These are phyloP conservation scores for Tetanocera ferruginea DNA, from an alignment of 2,888 invertebrate genomes.

Conservation along the genomic window DNA sequence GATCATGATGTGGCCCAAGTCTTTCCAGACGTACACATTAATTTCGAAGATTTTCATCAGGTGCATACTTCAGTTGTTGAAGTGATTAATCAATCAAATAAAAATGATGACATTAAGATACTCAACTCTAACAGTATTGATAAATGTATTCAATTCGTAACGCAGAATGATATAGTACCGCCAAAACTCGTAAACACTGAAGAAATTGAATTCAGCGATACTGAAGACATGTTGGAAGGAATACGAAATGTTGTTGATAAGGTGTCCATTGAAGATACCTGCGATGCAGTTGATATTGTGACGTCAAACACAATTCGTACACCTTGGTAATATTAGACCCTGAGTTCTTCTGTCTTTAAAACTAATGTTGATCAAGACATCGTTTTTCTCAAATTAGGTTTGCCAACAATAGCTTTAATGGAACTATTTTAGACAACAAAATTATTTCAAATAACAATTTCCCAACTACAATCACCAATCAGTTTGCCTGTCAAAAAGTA, in stretches of 20 bases:
- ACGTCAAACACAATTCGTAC: slow-evolving; percentile 58
- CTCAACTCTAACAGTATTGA: slow-evolving; percentile 41
- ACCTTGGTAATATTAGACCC: slow-evolving; percentile 57
- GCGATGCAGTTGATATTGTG: slow-evolving; percentile 65
- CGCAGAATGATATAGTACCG: slow-evolving; percentile 19
- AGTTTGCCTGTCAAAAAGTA: slow-evolving; percentile 1
- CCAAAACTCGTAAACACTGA: slow-evolving; percentile 52
- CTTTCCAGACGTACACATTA: slow-evolving; percentile 64
- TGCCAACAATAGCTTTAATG: slow-evolving; percentile 58
- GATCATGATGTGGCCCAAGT: slow-evolving; percentile 50
- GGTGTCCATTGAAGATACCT: slow-evolving; percentile 69
- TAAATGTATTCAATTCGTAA: slow-evolving; percentile 39
- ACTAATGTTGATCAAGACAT: neutral
- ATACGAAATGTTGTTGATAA: slow-evolving; percentile 82
- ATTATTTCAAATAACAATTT: slow-evolving; percentile 35
- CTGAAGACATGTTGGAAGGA: slow-evolving; percentile 89
- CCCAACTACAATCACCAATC: neutral
- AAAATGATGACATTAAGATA: slow-evolving; percentile 48
- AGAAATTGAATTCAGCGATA: slow-evolving; percentile 83
- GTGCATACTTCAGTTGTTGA: slow-evolving; percentile 48
- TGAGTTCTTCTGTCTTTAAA: slow-evolving; percentile 27
- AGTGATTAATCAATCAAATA: slow-evolving; percentile 43
- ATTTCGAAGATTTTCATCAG: slow-evolving; percentile 62
- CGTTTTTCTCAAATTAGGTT: slow-evolving; percentile 47
- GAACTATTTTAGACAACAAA: slow-evolving; percentile 51